Base-by-base conservation (phyloP, 2,113 vertebrate species). In the Dasyprocta punctata region DNA sequence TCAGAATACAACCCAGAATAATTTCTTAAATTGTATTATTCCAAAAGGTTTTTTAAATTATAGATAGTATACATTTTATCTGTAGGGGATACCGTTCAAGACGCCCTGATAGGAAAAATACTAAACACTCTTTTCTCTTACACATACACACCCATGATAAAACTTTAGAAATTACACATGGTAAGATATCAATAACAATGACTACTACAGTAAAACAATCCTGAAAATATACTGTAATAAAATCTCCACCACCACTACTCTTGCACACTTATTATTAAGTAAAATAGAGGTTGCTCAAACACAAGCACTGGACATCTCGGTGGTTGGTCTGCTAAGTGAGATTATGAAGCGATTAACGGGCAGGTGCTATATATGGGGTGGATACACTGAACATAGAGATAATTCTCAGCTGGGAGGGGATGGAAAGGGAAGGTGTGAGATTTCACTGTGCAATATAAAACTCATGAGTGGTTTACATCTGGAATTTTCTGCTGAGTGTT, bases 51-150 rank as follows among this genome's bases (percentile, higher is more conserved):
- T n/a, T 33, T 24, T 28, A 22, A 7, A 20, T 47, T 36, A 49
- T 30, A 58, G 22, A 38, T 36, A 80, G 22, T 1, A n/a, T 0
- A 10, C 0, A 10, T 0, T n/a, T 47, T 47, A 38, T 61, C 19
- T 44, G 10, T 19, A 30, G 81, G 47, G 56, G 47, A 63, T 16
- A 36, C 10, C 16, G 10, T 67, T n/a, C 30, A 75, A 41, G 69
- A 38, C 14, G 7, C 12, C 44, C 13, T 44, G 6, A 2, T 17
- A 28, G 1, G 19, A n/a, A 41, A 16, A 67, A 33, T 10, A 82
- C 26, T 17, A 20, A 69, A 33, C 24, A 12, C 52, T 33, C 0
- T 12, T 38, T 60, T 60, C 13, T 38, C 52, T 56, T 73, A 17
- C 24, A 54, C 24, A 73, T 38, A 75, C 69, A 44, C 20, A 67